phyloP scores from a whole-genome alignment of 2,113 vertebrate species.

The Toxotes jaculatrix region DNA sequence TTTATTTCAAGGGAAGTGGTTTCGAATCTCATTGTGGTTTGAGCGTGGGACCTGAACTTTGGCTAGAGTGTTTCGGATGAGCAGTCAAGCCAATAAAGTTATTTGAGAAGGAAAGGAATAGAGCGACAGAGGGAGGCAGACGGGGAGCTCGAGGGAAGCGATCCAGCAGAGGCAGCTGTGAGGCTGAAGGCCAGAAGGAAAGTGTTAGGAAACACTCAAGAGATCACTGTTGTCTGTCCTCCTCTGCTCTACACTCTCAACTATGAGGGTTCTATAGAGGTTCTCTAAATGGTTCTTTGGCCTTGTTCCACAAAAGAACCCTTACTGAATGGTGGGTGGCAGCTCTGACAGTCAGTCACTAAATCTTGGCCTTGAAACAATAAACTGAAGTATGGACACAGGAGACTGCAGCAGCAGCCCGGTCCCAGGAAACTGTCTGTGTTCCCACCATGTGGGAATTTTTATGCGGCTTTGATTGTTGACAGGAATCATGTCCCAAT shows the following conservation, averaged over 20 bases:
- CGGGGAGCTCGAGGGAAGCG: neutral
- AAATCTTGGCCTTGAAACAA: neutral
- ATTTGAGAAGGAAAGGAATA: neutral
- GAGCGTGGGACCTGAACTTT: slow-evolving; percentile 3
- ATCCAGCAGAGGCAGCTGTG: slow-evolving; percentile 63
- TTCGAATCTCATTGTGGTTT: neutral
- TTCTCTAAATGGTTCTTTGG: neutral
- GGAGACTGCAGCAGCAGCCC: slow-evolving; percentile 14
- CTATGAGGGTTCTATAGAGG: neutral
- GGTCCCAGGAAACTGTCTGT: slow-evolving; percentile 6
- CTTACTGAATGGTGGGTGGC: neutral
- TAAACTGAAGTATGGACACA: neutral
- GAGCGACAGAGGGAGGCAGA: slow-evolving; percentile 11
- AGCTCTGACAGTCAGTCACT: slow-evolving; percentile 15
- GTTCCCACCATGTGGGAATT: slow-evolving; percentile 29
- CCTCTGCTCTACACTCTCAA: neutral
- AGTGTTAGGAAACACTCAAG: slow-evolving; percentile 50
- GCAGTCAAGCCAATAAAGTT: slow-evolving; percentile 6
- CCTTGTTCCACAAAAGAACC: neutral
- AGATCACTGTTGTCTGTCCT: slow-evolving; percentile 24
- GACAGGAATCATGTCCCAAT: slow-evolving; percentile 55
- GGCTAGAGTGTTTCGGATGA: neutral
- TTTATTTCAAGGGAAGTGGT: neutral
- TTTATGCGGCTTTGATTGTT: slow-evolving; percentile 48
- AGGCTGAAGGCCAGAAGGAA: slow-evolving; percentile 50